Percentiles rank a stretch among this genome's conserved stretches.
Evolutionary conservation across 2,797 vertebrate species (phyloP).

Genomic region (Acipenser oxyrinchus): DNA sequence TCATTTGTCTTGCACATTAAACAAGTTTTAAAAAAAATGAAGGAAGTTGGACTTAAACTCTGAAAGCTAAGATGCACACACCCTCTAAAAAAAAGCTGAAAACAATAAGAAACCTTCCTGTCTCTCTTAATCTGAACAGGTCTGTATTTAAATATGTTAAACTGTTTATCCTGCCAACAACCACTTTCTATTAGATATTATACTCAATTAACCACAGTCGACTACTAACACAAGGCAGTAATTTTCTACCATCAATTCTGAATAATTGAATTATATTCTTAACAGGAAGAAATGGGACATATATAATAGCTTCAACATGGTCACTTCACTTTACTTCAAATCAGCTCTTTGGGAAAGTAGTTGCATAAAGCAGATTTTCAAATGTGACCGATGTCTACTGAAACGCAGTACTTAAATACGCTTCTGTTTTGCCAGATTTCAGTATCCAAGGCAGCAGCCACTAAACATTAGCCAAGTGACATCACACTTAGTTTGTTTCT

Average conservation of each 20-base stretch:
- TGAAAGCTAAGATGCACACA: neutral
- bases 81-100: neutral
- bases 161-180: conserved; percentile 6
- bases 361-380: neutral
- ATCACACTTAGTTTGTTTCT: too few relatives aligned
- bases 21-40: neutral
- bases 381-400: neutral
- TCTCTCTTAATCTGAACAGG: neutral
- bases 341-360: neutral
- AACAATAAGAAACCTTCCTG: neutral
- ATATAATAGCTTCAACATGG: conserved; percentile 2
- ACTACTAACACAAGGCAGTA: conserved; percentile 5
- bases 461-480: too few relatives aligned
- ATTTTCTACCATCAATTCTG: neutral
- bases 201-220: conserved; percentile 1
- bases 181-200: conserved; percentile 1
- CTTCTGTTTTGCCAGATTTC: neutral
- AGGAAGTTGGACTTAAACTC: neutral
- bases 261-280: neutral
- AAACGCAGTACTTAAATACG: neutral
- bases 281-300: neutral
- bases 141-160: neutral
- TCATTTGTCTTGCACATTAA: too few relatives aligned
- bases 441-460: neutral
- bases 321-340: neutral